These are phyloP conservation scores for Melipona quadrifasciata DNA, from an alignment of 1,140 invertebrate species.

Conservation along the genomic window DNA sequence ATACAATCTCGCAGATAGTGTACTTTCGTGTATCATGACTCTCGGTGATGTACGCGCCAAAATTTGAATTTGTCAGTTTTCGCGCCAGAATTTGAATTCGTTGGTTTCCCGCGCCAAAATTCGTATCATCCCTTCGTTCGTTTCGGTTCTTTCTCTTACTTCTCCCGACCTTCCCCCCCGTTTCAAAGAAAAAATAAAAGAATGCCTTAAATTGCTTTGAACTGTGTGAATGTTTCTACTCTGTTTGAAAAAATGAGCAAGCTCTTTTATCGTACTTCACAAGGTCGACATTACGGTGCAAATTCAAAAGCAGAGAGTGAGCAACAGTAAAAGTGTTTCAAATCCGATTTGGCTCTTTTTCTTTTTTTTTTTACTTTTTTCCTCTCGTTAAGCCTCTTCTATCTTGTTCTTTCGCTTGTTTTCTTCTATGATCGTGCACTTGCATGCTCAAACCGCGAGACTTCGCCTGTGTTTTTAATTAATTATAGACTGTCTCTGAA, in stretches of 20 bases:
- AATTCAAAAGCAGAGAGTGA: constrained; percentile 64
- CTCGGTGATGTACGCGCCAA: background rate
- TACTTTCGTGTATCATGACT: constrained; percentile 30
- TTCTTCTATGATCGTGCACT: constrained; percentile 55
- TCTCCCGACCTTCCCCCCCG: background rate
- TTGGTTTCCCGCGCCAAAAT: background rate
- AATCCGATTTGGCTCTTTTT: constrained; percentile 15
- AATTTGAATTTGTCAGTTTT: background rate
- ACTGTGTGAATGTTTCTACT: background rate
- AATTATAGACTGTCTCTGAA: constrained; percentile 9
- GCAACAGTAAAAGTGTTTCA: constrained; percentile 52
- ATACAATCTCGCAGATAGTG: constrained; percentile 36
- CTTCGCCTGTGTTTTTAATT: constrained; percentile 31
- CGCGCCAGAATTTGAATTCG: background rate
- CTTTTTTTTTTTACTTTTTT: background rate
- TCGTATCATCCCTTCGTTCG: background rate
- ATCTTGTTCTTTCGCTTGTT: constrained; percentile 33
- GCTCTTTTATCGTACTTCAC: constrained; percentile 21
- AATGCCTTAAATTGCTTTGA: constrained; percentile 4
- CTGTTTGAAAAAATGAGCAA: constrained; percentile 23
- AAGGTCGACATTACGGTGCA: constrained; percentile 40
- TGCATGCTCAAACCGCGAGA: constrained; percentile 52
- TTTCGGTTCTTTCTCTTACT: background rate
- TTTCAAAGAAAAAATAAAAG: constrained; percentile 7
- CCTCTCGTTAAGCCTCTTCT: constrained; percentile 42